Evolutionary conservation across 2,113 vertebrate species (phyloP).

Genomic region (Seriola aureovittata): DNA sequence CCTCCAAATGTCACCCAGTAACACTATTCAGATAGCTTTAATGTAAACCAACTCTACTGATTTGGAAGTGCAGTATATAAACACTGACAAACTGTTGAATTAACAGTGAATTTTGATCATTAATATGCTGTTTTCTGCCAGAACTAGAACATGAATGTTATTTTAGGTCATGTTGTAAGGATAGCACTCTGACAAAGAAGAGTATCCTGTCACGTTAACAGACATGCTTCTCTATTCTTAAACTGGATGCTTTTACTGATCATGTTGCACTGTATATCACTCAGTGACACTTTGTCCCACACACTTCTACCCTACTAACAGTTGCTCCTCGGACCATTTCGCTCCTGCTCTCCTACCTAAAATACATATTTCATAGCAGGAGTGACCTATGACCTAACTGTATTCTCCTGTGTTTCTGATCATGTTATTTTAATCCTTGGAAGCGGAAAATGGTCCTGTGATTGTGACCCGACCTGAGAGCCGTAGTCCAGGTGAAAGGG

Average conservation of each 20-base stretch:
- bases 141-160: background rate
- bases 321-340: constrained; percentile 1
- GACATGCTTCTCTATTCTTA: background rate
- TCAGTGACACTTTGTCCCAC: background rate
- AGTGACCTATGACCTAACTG: background rate
- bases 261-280: background rate
- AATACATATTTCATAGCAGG: background rate
- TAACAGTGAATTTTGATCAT: background rate
- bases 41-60: background rate
- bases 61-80: background rate
- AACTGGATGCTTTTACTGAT: background rate
- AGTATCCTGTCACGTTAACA: background rate
- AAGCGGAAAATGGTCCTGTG: background rate
- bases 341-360: background rate
- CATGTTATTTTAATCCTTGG: background rate
- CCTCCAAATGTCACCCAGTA: constrained; percentile 6
- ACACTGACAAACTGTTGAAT: background rate
- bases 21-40: background rate
- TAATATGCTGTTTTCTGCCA: background rate
- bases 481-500: background rate
- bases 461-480: background rate
- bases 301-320: constrained; percentile 12
- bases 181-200: background rate
- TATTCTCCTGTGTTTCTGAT: background rate
- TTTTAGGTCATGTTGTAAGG: background rate